These are phyloP conservation scores for Zapornia atra DNA, from an alignment of 2,113 vertebrate genomes.

Conservation along the genomic window DNA sequence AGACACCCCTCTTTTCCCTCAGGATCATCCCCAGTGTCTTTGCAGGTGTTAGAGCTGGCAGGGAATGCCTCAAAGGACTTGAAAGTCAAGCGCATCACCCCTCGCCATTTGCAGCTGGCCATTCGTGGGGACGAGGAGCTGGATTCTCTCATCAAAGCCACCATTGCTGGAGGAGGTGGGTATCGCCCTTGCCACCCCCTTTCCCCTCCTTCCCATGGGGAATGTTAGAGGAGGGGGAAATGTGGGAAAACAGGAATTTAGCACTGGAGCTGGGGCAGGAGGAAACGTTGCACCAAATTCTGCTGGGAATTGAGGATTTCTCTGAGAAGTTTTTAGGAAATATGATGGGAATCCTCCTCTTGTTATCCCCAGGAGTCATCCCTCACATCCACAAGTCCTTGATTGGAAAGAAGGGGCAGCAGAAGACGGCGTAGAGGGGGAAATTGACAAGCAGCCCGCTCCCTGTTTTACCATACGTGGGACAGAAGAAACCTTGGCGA, in stretches of 20 bases:
- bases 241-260: background rate
- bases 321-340: background rate
- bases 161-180: conserved; percentile 96
- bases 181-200: accelerated
- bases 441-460: background rate
- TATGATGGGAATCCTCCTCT: background rate
- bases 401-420: conserved; percentile 98
- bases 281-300: accelerated
- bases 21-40: background rate
- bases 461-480: conserved; percentile 72
- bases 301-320: accelerated
- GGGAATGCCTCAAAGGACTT: conserved; percentile 98
- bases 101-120: conserved; percentile 95
- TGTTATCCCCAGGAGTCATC: conserved; percentile 86
- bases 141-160: conserved; percentile 98
- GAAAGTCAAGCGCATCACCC: conserved; percentile 98
- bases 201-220: too few species aligned
- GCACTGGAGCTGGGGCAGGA: background rate
- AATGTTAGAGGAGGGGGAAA: background rate
- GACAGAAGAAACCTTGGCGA: conserved; percentile 71
- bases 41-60: conserved; percentile 95
- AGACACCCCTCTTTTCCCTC: background rate
- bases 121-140: conserved; percentile 97
- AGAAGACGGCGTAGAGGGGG: conserved; percentile 90
- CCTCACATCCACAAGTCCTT: conserved; percentile 99